These are phyloP conservation scores for Temnothorax longispinosus DNA, from an alignment of 1,140 invertebrate species.

Conservation along the genomic window DNA sequence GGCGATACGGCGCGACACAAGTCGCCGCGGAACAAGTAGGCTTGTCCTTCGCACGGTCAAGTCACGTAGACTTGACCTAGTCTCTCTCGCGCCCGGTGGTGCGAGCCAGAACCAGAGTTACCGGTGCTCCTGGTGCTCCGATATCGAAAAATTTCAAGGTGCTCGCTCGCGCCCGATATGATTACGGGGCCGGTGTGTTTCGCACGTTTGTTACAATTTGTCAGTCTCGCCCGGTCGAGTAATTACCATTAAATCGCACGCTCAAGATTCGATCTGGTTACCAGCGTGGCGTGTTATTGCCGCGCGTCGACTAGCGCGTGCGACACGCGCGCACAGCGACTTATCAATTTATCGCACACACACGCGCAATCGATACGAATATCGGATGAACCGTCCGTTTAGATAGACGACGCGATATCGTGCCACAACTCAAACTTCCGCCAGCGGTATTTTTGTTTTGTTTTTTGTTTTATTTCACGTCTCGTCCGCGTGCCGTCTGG, in stretches of 20 bases:
- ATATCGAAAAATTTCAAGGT: slow-evolving; percentile 73
- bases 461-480: not conserved
- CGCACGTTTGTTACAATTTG: slow-evolving; percentile 75
- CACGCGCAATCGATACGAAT: slow-evolving; percentile 58
- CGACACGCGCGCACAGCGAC: slow-evolving; percentile 16
- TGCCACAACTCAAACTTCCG: slow-evolving; percentile 9
- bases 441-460: not conserved
- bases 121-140: slow-evolving; percentile 62
- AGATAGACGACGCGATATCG: slow-evolving; percentile 67
- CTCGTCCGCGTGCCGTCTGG: slow-evolving; percentile 43
- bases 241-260: slow-evolving; percentile 77
- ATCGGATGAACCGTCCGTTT: slow-evolving; percentile 71
- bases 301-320: not conserved
- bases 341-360: slow-evolving; percentile 68
- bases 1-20: slow-evolving; percentile 48
- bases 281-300: slow-evolving; percentile 35
- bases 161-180: slow-evolving; percentile 57
- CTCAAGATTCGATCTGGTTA: slow-evolving; percentile 70
- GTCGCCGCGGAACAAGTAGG: slow-evolving; percentile 67
- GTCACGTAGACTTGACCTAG: slow-evolving; percentile 76
- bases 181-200: slow-evolving; percentile 45
- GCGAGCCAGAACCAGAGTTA: slow-evolving; percentile 73
- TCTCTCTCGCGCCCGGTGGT: slow-evolving; percentile 56
- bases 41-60: slow-evolving; percentile 75
- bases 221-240: slow-evolving; percentile 63